phyloP scores from a whole-genome alignment of 2,113 vertebrate species.

The Prionailurus bengalensis region DNA sequence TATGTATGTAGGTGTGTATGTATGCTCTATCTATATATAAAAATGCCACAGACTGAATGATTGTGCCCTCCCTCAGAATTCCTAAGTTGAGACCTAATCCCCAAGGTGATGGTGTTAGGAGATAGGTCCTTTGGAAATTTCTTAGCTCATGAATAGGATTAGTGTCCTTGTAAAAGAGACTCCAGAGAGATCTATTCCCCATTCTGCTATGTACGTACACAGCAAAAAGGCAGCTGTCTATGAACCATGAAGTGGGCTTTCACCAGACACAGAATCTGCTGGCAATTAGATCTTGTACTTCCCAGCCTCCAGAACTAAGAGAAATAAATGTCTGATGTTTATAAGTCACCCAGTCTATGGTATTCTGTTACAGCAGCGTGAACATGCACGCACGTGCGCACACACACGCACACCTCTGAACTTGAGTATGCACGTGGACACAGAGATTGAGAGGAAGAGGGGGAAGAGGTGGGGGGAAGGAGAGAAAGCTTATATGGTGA shows the following conservation, averaged over 20 bases:
- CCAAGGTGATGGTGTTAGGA: not conserved
- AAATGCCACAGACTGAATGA: not conserved
- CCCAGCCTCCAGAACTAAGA: not conserved
- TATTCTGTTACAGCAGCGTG: not conserved
- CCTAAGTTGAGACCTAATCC: not conserved
- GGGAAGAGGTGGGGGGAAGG: not conserved
- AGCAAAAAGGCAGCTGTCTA: not conserved
- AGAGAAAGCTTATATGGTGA: not conserved
- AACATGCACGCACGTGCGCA: not conserved
- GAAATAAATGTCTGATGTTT: not conserved
- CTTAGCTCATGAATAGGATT: not conserved
- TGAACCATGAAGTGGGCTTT: not conserved
- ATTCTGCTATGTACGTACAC: not conserved
- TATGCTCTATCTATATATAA: not conserved
- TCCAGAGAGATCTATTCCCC: not conserved
- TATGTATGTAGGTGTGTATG: not conserved
- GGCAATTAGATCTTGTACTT: not conserved
- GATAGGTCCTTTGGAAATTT: not conserved
- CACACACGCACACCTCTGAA: not conserved
- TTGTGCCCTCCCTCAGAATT: not conserved
- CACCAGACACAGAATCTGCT: not conserved
- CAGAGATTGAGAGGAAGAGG: not conserved
- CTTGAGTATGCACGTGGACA: not conserved
- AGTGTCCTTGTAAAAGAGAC: not conserved
- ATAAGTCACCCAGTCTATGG: not conserved